Base-by-base conservation (phyloP, 2,888 invertebrate species). In the Antheraea yamamai region DNA sequence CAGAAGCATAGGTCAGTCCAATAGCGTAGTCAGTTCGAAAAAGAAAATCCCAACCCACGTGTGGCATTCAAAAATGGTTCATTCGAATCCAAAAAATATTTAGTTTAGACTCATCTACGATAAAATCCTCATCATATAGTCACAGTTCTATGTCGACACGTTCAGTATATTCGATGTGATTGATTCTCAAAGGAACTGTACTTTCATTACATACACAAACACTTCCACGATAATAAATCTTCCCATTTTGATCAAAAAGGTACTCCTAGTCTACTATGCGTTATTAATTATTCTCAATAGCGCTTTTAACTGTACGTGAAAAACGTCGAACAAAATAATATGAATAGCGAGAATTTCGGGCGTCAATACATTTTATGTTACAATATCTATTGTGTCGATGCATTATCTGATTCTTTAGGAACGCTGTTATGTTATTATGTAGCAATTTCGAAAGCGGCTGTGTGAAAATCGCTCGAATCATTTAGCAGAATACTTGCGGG, bases 371-470 rank as follows among this genome's bases (percentile, higher is more conserved):
- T 81, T 78, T 81, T 72, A 73, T 76, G 74, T 78, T 77, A 80
- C 76, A 78, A 79, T 76, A 78, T 75, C 74, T 75, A 80, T 81
- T 81, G 76, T 77, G 77, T 64, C 52, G 75, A 71, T 77, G 78
- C 79, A 83, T 82, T 83, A 83, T 79, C 79, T 76, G 77, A 78
- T 81, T 78, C 77, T 76, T 76, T 76, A 74, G 76, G 66, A 80
- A 77, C 78, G 77, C 30, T 80, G 79, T 85, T 80, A 83, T 78
- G 78, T 82, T 83, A 78, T 85, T 80, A 84, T 83, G 83, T 82
- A 84, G 81, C 81, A 83, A 85, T 85, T 84, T 84, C 73, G 76
- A 76, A 39, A 76, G 75, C 79, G 80, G 75, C 80, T 77, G 78
- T 70, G 79, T 75, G 77, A 76, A 82, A 82, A 83, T 81, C 79